Evolutionary conservation across 2,888 invertebrate genomes (phyloP).

Genomic region (Andrena minutula): DNA sequence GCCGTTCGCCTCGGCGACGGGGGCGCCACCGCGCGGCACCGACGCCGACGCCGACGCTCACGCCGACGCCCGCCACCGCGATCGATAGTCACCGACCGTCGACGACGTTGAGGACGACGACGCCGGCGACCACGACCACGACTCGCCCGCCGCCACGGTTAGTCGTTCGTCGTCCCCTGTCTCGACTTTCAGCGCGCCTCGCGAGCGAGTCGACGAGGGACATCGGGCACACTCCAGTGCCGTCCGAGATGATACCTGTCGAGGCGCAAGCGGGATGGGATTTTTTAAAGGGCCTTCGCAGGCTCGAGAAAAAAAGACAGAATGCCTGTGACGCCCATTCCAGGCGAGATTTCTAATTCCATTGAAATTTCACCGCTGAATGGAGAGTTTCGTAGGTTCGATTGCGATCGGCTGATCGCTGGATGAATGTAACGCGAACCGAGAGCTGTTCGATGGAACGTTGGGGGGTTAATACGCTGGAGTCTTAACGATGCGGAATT

Average conservation of each 20-base stretch:
- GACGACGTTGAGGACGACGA: constrained; percentile 68
- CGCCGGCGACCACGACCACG: constrained; percentile 36
- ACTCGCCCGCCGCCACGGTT: constrained; percentile 13
- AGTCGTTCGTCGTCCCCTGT: constrained; percentile 24
- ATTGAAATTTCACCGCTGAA: too few species aligned
- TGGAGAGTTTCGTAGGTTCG: too few species aligned
- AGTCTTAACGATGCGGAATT: too few species aligned
- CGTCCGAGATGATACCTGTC: neutral
- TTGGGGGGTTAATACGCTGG: too few species aligned
- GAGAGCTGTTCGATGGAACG: too few species aligned
- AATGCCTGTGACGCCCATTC: too few species aligned
- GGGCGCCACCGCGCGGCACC: constrained; percentile 83
- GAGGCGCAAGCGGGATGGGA: neutral
- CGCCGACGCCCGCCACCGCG: constrained; percentile 81
- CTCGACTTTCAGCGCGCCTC: constrained; percentile 22
- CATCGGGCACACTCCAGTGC: too few species aligned
- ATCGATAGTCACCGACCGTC: constrained; percentile 80
- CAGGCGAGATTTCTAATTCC: too few species aligned
- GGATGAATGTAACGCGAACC: too few species aligned
- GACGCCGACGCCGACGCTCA: constrained; percentile 68
- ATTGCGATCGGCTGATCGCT: too few species aligned
- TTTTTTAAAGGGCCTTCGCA: neutral
- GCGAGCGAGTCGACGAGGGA: neutral
- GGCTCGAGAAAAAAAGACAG: accelerated
- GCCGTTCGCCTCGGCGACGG: constrained; percentile 66